Evolutionary conservation across 2,888 invertebrate genomes (phyloP).

Genomic region (Plagiodera versicolora): DNA sequence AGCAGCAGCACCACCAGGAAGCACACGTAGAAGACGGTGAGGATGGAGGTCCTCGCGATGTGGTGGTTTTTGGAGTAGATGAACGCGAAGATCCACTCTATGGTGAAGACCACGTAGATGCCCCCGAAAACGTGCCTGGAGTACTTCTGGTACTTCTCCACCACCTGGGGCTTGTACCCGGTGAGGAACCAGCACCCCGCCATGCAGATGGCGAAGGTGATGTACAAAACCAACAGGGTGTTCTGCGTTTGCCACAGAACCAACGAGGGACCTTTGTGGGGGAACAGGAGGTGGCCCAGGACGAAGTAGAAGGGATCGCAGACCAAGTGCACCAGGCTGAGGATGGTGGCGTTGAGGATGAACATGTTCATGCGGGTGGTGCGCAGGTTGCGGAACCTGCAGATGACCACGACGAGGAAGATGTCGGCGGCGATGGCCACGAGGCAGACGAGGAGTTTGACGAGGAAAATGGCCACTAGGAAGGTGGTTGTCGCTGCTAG

Average conservation of each 20-base stretch:
- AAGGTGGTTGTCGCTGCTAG: neutral
- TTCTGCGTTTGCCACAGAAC: constrained; percentile 16
- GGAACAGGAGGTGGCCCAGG: constrained; percentile 11
- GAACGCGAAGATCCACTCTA: constrained; percentile 20
- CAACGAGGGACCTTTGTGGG: neutral
- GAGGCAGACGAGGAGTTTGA: constrained; percentile 15
- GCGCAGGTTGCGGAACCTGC: constrained; percentile 19
- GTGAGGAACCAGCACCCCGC: constrained; percentile 24
- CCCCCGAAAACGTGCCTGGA: constrained; percentile 13
- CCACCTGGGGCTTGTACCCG: constrained; percentile 11
- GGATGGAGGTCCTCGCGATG: constrained; percentile 12
- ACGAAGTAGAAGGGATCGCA: constrained; percentile 15
- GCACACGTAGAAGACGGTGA: constrained; percentile 18
- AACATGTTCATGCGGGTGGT: constrained; percentile 15
- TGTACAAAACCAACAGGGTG: constrained; percentile 15
- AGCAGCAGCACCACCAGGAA: constrained; percentile 11
- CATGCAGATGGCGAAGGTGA: constrained; percentile 16
- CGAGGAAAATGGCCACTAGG: constrained; percentile 5
- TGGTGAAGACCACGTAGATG: constrained; percentile 12
- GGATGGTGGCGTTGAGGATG: constrained; percentile 17
- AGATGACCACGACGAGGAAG: constrained; percentile 22
- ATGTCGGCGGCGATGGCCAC: constrained; percentile 17
- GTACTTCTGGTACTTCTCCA: constrained; percentile 10
- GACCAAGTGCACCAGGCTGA: constrained; percentile 17
- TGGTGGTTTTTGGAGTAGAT: constrained; percentile 16